A percentile compares a stretch with the other conserved stretches of the same genome.
These are phyloP conservation scores for Actenoides lindsayi DNA, from an alignment of 2,113 vertebrate species.

Conservation along the genomic window DNA sequence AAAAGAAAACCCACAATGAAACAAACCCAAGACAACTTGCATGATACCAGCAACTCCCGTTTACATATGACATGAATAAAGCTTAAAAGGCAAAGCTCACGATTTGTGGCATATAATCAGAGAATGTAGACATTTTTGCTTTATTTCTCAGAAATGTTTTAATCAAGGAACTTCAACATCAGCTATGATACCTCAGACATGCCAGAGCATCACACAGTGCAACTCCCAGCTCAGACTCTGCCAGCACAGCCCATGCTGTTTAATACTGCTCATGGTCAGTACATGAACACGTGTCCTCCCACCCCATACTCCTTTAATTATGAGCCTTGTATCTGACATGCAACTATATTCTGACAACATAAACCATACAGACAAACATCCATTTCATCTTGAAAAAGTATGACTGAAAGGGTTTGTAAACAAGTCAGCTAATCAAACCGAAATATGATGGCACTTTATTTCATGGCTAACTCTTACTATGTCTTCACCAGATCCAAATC, in stretches of 20 bases:
- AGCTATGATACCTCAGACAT: fast-evolving
- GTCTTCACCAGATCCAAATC: neutral
- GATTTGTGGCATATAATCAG: neutral
- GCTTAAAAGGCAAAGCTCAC: neutral
- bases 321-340: neutral
- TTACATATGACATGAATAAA: neutral
- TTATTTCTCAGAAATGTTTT: neutral
- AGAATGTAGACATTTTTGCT: neutral
- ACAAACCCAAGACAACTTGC: neutral
- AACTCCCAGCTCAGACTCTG: neutral
- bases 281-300: fast-evolving
- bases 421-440: neutral
- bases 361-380: neutral
- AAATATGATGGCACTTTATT: neutral
- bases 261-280: neutral
- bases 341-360: neutral
- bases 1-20: fast-evolving
- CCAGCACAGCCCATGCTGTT: neutral
- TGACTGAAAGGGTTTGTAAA: neutral
- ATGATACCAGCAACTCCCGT: neutral
- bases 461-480: neutral
- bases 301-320: neutral
- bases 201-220: neutral
- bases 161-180: neutral
- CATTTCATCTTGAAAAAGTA: neutral